Evolutionary conservation across 2,888 invertebrate genomes (phyloP), one percentile per base, ranked within the genome.

Genomic region (Seira musarum): DNA sequence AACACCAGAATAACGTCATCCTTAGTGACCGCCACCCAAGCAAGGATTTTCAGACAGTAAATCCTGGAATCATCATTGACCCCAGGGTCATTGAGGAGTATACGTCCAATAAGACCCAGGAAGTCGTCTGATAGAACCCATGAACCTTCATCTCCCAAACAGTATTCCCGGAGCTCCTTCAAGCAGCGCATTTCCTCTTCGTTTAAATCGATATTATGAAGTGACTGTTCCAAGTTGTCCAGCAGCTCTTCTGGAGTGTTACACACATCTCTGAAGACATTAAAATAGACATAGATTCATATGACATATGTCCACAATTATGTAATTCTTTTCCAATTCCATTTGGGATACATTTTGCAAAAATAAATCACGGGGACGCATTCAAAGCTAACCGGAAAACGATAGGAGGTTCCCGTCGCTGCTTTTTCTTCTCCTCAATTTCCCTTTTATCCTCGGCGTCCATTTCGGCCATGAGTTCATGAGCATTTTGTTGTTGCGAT

Each of bases 81-180:
- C 24, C 82, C 84, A 19, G 83, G 77, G 65, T 88, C 86, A 60
- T 82, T 84, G 2, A 86, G 67, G 13, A 87, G 70, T 24, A 87
- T 83, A 46, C 85, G 82, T 94, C 94, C 94, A 79, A 96, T 92
- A 88, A 96, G 95, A 74, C 92, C 91, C 63, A 96, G 91, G 89
- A 96, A 97, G 87, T 94, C 94, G 87, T 96, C 96, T 10, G 96
- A 95, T 22, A 97, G 91, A 76, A 96, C 95, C 97, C 97, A 97
- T 87, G 95, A 95, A 77, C 96, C 97, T 88, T 96, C 96, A 87
- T 95, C 94, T 85, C 94, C 94, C 86, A 96, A 91, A 89, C 96
- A 92, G 90, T 96, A 97, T 89, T 95, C 95, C 88, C 94, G 93
- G 87, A 97, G 90, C 90, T 97, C 96, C 87, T 93, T 93, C 88